phyloP scores from a whole-genome alignment of 1,140 invertebrate species.

The Drosophila nannoptera region DNA sequence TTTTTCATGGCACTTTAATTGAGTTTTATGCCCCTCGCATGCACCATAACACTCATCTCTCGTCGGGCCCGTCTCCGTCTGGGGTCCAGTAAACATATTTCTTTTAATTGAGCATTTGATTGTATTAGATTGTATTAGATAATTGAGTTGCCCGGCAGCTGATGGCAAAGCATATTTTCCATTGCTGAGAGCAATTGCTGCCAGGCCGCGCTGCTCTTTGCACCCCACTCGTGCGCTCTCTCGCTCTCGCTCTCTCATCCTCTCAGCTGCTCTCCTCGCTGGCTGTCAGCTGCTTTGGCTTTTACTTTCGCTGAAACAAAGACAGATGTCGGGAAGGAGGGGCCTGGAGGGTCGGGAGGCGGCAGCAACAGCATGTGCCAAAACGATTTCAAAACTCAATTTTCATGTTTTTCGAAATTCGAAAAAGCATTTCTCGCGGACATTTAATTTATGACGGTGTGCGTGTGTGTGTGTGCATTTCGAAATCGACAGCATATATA shows the following conservation, averaged over 20 bases:
- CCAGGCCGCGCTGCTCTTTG: conserved; percentile 25
- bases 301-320: conserved; percentile 67
- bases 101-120: conserved; percentile 2
- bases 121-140: conserved; percentile 9
- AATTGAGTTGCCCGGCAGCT: neutral
- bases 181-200: conserved; percentile 3
- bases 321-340: conserved; percentile 15
- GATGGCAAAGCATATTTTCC: neutral
- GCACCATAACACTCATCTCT: neutral
- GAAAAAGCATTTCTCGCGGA: conserved; percentile 39
- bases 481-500: conserved; percentile 63
- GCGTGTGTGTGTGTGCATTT: too few species aligned
- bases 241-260: neutral
- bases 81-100: neutral
- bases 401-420: conserved; percentile 56
- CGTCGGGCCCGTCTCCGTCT: neutral
- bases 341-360: too few species aligned
- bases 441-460: conserved; percentile 39
- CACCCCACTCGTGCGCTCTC: neutral
- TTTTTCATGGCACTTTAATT: neutral
- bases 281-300: conserved; percentile 44
- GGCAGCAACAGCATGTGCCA: neutral
- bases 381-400: conserved; percentile 40
- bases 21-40: too few species aligned
- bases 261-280: neutral